Conservation (phyloP, 2,888 invertebrate species). For the Arenicola marina region DNA sequence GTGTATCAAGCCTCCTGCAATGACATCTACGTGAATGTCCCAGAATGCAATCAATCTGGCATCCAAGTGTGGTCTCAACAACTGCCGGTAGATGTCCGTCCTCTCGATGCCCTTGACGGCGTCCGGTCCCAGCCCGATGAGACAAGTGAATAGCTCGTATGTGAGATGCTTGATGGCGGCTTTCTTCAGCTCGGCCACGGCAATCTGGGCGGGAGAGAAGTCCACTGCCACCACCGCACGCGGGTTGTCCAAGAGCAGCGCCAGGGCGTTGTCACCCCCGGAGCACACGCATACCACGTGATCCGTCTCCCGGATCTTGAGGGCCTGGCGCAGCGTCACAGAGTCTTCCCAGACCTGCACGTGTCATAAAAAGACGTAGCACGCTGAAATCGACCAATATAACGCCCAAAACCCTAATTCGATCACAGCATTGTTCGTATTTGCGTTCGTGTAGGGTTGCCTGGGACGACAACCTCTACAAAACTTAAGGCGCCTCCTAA, state of each 20-base stretch:
- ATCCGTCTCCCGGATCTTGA: not conserved
- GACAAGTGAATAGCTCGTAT: not conserved
- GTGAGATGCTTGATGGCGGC: not conserved
- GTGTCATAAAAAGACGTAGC: too few relatives aligned
- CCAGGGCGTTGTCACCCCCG: conserved; percentile 3
- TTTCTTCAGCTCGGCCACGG: not conserved
- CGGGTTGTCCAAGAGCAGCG: not conserved
- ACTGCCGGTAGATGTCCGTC: not conserved
- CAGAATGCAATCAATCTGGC: not conserved
- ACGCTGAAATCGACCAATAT: too few relatives aligned
- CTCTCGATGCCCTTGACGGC: not conserved
- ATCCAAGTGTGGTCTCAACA: not conserved
- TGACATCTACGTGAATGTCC: not conserved
- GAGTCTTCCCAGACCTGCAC: conserved; percentile 3
- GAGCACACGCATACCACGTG: not conserved
- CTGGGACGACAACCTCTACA: not conserved
- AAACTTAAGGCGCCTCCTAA: too few relatives aligned
- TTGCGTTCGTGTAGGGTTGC: not conserved
- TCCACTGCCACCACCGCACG: not conserved
- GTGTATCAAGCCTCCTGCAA: not conserved
- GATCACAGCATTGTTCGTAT: not conserved
- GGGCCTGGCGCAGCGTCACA: not conserved
- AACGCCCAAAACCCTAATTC: not conserved
- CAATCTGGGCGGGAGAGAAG: not conserved
- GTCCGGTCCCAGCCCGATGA: not conserved